phyloP scores from a whole-genome alignment of 2,113 vertebrate genomes.

The Gobius niger region DNA sequence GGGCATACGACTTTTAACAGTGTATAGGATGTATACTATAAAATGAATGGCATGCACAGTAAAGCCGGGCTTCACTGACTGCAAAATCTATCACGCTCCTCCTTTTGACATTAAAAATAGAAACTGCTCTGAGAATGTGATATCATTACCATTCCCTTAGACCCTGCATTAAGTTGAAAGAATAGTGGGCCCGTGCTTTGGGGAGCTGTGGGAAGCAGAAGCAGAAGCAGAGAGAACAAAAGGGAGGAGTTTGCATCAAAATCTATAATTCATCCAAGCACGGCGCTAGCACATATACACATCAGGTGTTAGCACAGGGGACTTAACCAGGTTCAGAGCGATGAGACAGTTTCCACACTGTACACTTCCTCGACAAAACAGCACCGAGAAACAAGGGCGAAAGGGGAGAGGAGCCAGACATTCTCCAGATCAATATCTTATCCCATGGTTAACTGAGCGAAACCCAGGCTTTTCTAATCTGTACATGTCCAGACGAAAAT shows the following conservation, averaged over 20 bases:
- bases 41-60: background rate
- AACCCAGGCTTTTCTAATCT: slow-evolving; percentile 9
- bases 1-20: no score
- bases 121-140: background rate
- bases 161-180: background rate
- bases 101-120: slow-evolving; percentile 1
- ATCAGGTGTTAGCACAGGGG: slow-evolving; percentile 35
- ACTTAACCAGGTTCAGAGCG: slow-evolving; percentile 15
- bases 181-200: background rate
- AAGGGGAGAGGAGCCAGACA: slow-evolving; percentile 21
- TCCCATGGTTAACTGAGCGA: slow-evolving; percentile 46
- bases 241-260: slow-evolving; percentile 20
- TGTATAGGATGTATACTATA: background rate
- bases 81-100: background rate
- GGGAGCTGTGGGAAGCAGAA: slow-evolving; percentile 1
- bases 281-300: slow-evolving; percentile 13
- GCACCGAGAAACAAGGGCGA: background rate
- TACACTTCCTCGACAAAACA: slow-evolving; percentile 18
- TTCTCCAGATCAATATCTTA: slow-evolving; percentile 58
- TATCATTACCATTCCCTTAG: background rate
- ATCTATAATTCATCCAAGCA: slow-evolving; percentile 53
- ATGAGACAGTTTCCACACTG: slow-evolving; percentile 27
- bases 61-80: background rate
- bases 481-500: slow-evolving; percentile 7
- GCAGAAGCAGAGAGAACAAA: slow-evolving; percentile 7